Conservation (phyloP, 2,113 vertebrate species). For the Pygoscelis adeliae region DNA sequence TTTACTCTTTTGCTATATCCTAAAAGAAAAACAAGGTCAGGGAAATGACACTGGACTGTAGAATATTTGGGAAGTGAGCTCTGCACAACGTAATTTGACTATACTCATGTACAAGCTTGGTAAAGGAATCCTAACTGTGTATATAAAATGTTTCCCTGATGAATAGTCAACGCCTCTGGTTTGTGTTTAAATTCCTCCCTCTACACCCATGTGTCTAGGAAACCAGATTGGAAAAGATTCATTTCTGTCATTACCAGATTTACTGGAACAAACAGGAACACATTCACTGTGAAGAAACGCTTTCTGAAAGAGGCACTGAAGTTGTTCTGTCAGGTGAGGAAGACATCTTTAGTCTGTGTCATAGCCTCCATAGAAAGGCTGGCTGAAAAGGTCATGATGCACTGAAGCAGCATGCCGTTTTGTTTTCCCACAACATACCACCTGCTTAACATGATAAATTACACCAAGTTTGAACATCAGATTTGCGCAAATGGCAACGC, state of each 20-base stretch:
- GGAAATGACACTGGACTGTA: neutral
- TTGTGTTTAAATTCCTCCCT: conserved; percentile 73
- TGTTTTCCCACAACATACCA: neutral
- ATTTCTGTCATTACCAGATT: conserved; percentile 1
- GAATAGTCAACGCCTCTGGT: conserved; percentile 58
- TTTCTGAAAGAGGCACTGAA: neutral
- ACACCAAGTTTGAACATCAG: neutral
- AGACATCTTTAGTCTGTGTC: neutral
- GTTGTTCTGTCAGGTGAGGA: neutral
- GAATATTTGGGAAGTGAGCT: conserved; percentile 20
- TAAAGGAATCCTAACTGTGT: conserved; percentile 55
- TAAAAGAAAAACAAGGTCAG: neutral
- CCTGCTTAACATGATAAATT: neutral
- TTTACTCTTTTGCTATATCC: neutral
- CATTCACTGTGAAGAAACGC: neutral
- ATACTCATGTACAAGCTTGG: conserved; percentile 36
- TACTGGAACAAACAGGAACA: neutral
- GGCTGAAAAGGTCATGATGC: neutral
- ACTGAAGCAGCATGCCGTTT: neutral
- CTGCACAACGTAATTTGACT: neutral
- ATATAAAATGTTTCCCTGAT: conserved; percentile 62
- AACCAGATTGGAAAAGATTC: neutral
- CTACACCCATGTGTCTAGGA: conserved; percentile 22
- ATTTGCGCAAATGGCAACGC: accelerated
- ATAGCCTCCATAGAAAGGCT: neutral